These are phyloP conservation scores for Zaprionus inermis DNA, from an alignment of 1,140 invertebrate species.

Conservation along the genomic window DNA sequence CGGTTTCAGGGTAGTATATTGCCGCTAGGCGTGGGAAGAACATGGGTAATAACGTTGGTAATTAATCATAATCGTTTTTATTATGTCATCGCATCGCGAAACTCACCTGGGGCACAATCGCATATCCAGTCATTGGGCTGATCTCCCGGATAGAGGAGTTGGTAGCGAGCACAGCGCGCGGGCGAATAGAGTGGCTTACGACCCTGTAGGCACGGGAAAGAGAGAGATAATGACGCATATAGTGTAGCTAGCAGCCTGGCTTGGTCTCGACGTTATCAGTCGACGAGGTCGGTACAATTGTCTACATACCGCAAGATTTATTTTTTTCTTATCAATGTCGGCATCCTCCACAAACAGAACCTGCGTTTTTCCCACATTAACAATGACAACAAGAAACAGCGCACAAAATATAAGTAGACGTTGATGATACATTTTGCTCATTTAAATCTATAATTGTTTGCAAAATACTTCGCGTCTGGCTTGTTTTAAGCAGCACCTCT, in stretches of 20 bases:
- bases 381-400: conserved; percentile 35
- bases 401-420: conserved; percentile 41
- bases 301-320: conserved; percentile 67
- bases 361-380: conserved; percentile 44
- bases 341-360: conserved; percentile 69
- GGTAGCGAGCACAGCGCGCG: conserved; percentile 86
- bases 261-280: conserved; percentile 50
- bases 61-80: conserved; percentile 7
- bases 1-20: conserved; percentile 86
- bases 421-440: conserved; percentile 44
- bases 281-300: conserved; percentile 1
- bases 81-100: conserved; percentile 58
- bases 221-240: conserved; percentile 10
- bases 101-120: conserved; percentile 87
- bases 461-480: conserved; percentile 32
- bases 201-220: conserved; percentile 78
- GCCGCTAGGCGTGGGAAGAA: conserved; percentile 83
- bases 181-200: conserved; percentile 86
- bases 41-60: background rate
- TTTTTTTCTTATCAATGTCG: conserved; percentile 75
- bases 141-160: conserved; percentile 87
- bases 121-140: conserved; percentile 87
- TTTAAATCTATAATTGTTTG: conserved; percentile 20
- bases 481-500: background rate
- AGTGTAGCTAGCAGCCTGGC: conserved; percentile 11